Evolutionary conservation across 1,140 invertebrate genomes (phyloP).

Genomic region (Lepidurus couesii): DNA sequence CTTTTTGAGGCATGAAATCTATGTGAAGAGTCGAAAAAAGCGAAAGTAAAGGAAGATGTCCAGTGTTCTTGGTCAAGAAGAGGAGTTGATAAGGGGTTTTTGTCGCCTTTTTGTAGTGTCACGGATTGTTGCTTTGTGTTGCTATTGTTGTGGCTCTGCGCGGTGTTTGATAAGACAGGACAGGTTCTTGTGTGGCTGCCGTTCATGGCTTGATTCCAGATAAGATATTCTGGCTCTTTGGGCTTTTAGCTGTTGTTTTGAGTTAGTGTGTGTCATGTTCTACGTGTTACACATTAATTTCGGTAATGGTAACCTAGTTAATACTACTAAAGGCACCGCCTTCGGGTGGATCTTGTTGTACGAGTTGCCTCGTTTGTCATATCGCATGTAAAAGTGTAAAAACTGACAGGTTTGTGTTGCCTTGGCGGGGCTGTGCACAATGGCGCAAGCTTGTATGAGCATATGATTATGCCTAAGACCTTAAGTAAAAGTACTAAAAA

Average conservation of each 20-base stretch:
- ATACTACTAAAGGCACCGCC: neutral
- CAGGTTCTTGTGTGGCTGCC: neutral
- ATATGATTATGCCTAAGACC: slow-evolving; percentile 8
- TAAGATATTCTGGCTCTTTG: neutral
- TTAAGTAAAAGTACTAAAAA: slow-evolving; percentile 14
- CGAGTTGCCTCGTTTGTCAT: neutral
- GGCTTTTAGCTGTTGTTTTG: neutral
- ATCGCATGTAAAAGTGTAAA: neutral
- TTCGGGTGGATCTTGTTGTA: neutral
- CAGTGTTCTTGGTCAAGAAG: neutral
- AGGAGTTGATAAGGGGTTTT: neutral
- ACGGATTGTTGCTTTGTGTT: neutral
- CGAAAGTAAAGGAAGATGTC: neutral
- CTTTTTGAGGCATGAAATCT: neutral
- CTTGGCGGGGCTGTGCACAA: neutral
- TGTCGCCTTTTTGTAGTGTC: neutral
- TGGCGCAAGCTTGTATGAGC: neutral
- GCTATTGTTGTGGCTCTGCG: neutral
- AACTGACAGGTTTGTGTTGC: neutral
- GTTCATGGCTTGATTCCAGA: neutral
- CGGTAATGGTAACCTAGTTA: slow-evolving; percentile 3
- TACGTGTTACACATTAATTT: slow-evolving; percentile 6
- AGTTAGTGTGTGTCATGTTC: neutral
- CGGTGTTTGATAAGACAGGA: neutral
- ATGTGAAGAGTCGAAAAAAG: neutral